Conservation (phyloP, 2,797 vertebrate species). For the Melanotaenia pygmaea region DNA sequence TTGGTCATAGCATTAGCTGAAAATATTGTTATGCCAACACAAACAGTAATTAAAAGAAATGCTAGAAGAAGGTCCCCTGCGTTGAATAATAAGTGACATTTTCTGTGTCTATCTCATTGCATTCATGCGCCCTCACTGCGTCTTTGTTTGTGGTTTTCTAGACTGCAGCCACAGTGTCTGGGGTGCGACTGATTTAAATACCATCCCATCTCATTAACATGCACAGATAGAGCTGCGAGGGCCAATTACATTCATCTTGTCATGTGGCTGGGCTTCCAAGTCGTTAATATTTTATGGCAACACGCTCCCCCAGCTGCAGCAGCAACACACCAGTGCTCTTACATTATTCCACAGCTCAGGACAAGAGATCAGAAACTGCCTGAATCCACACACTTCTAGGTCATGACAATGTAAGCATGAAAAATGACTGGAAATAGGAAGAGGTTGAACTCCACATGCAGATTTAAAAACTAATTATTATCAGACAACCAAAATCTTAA, state of each 20-base stretch:
- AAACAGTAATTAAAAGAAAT: slow-evolving; percentile 40
- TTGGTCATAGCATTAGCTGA: slow-evolving; percentile 21
- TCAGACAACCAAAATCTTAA: slow-evolving; percentile 30
- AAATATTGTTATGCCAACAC: slow-evolving; percentile 40
- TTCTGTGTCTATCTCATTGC: slow-evolving; percentile 69
- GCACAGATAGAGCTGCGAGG: slow-evolving; percentile 85
- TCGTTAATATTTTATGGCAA: slow-evolving; percentile 88
- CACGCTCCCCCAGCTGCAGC: slow-evolving; percentile 75
- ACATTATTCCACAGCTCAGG: slow-evolving; percentile 80
- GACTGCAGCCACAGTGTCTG: slow-evolving; percentile 72
- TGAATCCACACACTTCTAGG: slow-evolving; percentile 75
- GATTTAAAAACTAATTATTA: slow-evolving; percentile 68
- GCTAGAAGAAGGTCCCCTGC: slow-evolving; percentile 14
- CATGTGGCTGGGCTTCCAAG: slow-evolving; percentile 82
- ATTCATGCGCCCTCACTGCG: slow-evolving; percentile 60
- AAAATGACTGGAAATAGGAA: slow-evolving; percentile 56
- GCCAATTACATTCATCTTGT: slow-evolving; percentile 89
- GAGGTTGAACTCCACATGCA: slow-evolving; percentile 52
- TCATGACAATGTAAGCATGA: slow-evolving; percentile 76
- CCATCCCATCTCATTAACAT: slow-evolving; percentile 87
- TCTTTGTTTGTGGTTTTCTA: slow-evolving; percentile 80
- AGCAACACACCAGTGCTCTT: slow-evolving; percentile 81
- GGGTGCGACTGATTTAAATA: slow-evolving; percentile 82
- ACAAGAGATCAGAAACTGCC: slow-evolving; percentile 74
- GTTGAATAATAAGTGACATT: slow-evolving; percentile 67